Base-by-base conservation (phyloP, 64 coral and sea anemone species). In the Montipora sp. region DNA sequence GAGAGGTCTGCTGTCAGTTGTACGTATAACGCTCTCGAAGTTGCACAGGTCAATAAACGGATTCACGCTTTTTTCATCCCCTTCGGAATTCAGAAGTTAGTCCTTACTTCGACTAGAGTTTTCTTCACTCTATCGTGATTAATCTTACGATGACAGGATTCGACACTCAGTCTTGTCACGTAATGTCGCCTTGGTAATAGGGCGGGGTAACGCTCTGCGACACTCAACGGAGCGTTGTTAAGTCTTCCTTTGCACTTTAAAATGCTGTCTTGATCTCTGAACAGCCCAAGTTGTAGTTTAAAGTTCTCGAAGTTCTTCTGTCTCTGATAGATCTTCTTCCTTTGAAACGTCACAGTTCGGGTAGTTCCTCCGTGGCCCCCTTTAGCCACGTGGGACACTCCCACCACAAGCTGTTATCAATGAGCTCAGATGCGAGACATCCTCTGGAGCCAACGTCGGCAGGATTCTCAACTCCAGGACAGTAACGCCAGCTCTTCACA, bases 181-280 rank as follows among this genome's bases (percentile, higher is more conserved):
- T 85, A 58, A 75, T 95, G 93, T 59, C 90, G 51, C 75, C 89
- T 83, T 80, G 88, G 93, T 73, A 91, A 95, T 8, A 91, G 69
- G 16, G 84, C 66, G 19, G 82, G 93, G 67, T 70, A 87, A 16
- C 86, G 77, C 5, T 75, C 27, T 59, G 66, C 18, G 47, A 58
- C 65, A 14, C 63, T 47, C 59, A 90, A 45, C 24, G 55, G 58
- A 12, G 93, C 48, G 55, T 95, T 90, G 7, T 48, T 79, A 3
- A 95, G 79, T 71, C 88, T 90, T 3, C 74, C 88, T 87, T 77
- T 83, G 81, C 93, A 90, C 58, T 57, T 79, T 1, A 90, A 58
- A 59, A 88, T 74, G 57, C 71, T 43, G 27, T 82, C 76, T 88
- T 95, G 78, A 77, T 89, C 84, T 12, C 51, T 96, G 87, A 65